Base-by-base conservation (phyloP, 2,797 vertebrate genomes). In the Fistularia tabacaria region DNA sequence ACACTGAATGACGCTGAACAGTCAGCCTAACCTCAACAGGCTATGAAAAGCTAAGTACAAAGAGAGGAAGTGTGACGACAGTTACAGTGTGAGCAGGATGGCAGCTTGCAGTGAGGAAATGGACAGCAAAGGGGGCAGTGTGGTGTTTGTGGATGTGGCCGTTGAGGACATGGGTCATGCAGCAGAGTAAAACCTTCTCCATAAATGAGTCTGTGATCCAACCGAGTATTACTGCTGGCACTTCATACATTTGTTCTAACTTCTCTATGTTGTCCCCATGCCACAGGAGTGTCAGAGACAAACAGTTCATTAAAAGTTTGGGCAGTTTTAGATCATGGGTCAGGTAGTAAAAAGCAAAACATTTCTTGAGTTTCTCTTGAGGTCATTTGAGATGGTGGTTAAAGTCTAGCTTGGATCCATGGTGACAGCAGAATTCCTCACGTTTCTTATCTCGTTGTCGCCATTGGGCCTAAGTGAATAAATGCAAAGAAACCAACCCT, bases 371-470 rank as follows among this genome's bases (percentile, higher is more conserved):
- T 76, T 71, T 81, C 62, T 87, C 84, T 83, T 73, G 77, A 79
- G 68, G 79, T 89, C 86, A 89, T 88, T 88, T 88, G 83, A 75
- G 86, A 81, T 86, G 88, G 71, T 87, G 85, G 88, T 87, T 89
- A 88, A 79, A 87, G 84, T 86, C 85, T 89, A 89, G 84, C 83
- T 84, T 81, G 84, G 82, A 74, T 89, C 88, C 85, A 62, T 87
- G 86, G 77, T 87, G 86, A 86, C 86, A 87, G 88, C 86, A 89
- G 86, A 87, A 86, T 86, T 85, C 88, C 84, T 89, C 86, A 86
- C 85, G 85, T 86, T 87, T 89, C 87, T 85, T 89, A 87, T 87
- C 88, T 88, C 67, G 83, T 83, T 87, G 83, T 82, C 85, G 83
- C 84, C 85, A 85, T 85, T 87, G 83, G 84, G 88, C 86, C 86